Conservation (phyloP, 2,888 invertebrate species). For the Thecophora atra region DNA sequence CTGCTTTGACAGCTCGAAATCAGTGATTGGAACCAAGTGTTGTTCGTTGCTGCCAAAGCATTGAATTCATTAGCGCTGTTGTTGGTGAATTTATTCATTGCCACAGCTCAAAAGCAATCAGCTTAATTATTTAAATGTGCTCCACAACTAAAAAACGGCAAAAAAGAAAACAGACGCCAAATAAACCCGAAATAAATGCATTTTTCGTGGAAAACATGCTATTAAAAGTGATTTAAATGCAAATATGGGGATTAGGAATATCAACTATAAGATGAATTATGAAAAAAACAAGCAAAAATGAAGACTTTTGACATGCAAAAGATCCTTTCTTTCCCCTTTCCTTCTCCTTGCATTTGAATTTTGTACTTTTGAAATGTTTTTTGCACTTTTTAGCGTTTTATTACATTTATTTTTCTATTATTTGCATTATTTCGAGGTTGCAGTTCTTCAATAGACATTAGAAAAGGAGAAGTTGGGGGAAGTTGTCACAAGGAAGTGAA, state of each 20-base stretch:
- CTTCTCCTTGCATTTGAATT: no score
- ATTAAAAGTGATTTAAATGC: conserved; percentile 17
- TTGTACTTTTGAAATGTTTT: neutral
- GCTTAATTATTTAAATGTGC: conserved; percentile 32
- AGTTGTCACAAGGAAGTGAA: no score
- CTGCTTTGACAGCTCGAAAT: conserved; percentile 25
- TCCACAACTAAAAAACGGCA: neutral
- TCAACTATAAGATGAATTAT: neutral
- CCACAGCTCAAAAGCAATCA: conserved; percentile 17
- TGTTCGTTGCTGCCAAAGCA: neutral
- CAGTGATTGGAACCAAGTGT: conserved; percentile 28
- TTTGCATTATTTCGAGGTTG: no score
- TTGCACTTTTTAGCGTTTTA: neutral
- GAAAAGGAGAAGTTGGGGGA: no score
- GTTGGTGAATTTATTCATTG: neutral
- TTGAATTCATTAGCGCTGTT: neutral
- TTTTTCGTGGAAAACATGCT: neutral
- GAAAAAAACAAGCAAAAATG: neutral
- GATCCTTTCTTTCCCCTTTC: no score
- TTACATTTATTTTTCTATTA: neutral
- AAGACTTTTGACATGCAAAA: neutral
- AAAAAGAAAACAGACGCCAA: neutral
- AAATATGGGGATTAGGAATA: neutral
- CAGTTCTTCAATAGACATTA: no score
- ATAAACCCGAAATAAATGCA: neutral